phyloP scores from a whole-genome alignment of 2,888 invertebrate species.

The Melanotus villosus region DNA sequence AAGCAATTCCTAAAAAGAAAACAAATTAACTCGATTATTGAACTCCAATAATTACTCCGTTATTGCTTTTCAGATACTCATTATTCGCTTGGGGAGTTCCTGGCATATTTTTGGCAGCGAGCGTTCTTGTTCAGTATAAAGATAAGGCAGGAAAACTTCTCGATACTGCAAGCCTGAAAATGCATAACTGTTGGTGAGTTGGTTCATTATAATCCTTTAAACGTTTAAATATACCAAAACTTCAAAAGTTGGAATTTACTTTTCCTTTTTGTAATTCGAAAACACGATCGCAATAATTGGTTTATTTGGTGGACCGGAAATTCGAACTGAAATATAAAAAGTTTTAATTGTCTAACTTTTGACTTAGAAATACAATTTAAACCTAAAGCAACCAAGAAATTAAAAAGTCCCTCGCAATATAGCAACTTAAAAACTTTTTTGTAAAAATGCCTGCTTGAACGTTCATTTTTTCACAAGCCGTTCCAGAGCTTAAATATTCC shows the following conservation, averaged over 20 bases:
- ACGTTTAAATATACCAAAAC: not conserved
- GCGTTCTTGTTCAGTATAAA: slow-evolving; percentile 70
- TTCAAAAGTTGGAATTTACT: not conserved
- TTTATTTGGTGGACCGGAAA: slow-evolving; percentile 12
- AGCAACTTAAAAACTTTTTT: not conserved
- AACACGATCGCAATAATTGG: slow-evolving; percentile 18
- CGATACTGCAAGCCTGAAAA: slow-evolving; percentile 68
- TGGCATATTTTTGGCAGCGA: slow-evolving; percentile 70
- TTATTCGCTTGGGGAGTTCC: slow-evolving; percentile 79
- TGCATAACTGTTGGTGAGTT: slow-evolving; percentile 72
- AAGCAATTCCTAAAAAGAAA: not conserved
- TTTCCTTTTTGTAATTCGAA: not conserved
- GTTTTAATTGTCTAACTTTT: slow-evolving; percentile 19
- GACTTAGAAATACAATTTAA: slow-evolving; percentile 6
- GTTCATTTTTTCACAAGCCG: not conserved
- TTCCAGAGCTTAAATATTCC: too few species aligned
- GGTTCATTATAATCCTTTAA: slow-evolving; percentile 5
- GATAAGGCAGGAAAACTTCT: slow-evolving; percentile 69
- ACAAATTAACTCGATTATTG: not conserved
- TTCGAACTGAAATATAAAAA: slow-evolving; percentile 24
- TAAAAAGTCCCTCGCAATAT: not conserved
- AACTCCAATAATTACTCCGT: not conserved
- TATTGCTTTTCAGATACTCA: slow-evolving; percentile 68
- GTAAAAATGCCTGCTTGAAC: not conserved
- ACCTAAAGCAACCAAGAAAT: not conserved